phyloP scores from a whole-genome alignment of 1,140 invertebrate genomes.

The Panagrolaimus sp. region DNA sequence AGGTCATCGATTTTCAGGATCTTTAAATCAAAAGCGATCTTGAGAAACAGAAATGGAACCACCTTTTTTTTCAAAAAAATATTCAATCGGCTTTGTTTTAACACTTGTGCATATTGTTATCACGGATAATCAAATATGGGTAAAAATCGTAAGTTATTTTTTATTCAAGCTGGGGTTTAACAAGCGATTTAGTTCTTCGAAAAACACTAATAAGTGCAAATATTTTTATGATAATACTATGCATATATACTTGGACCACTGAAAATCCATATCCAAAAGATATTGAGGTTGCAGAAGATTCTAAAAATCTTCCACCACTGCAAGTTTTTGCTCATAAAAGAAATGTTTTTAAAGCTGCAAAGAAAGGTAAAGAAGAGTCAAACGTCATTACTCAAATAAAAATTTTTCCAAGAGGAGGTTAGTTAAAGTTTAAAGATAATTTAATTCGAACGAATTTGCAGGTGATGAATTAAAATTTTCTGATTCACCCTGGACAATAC shows the following conservation, averaged over 20 bases:
- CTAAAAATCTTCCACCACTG: no score
- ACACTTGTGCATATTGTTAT: neutral
- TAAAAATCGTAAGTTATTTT: neutral
- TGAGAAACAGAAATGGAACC: neutral
- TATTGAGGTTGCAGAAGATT: no score
- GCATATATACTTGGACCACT: neutral
- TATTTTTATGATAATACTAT: neutral
- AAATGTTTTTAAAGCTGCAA: no score
- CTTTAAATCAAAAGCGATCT: no score
- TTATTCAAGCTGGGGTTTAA: neutral
- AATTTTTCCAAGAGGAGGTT: neutral
- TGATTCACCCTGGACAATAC: slow-evolving; percentile 35
- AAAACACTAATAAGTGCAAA: neutral
- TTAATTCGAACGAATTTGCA: slow-evolving; percentile 14
- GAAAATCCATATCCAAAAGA: no score
- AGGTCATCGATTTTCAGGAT: slow-evolving; percentile 10
- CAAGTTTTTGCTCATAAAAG: no score
- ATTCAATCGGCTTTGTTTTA: neutral
- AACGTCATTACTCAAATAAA: neutral
- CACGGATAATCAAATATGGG: neutral
- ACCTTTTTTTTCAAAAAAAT: neutral
- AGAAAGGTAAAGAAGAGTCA: no score
- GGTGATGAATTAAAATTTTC: slow-evolving; percentile 34
- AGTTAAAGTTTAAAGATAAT: neutral
- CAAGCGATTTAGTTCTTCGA: neutral